phyloP scores from a whole-genome alignment of 2,888 invertebrate species.

The Pheosia tremula region DNA sequence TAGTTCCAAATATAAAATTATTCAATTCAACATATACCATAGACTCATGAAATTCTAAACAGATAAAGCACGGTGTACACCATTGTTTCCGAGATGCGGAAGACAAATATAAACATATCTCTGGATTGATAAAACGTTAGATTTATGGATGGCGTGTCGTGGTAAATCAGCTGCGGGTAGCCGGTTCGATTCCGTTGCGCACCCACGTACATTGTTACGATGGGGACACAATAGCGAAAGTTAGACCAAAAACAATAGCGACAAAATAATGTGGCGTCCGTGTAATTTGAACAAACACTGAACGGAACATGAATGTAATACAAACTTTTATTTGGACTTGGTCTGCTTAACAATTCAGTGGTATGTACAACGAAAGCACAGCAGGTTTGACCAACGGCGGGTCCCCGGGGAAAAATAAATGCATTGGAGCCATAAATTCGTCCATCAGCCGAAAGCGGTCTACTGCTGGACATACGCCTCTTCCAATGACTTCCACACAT shows the following conservation, averaged over 20 bases:
- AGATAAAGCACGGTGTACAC: background rate
- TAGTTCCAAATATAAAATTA: background rate
- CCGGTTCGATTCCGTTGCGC: conserved; percentile 40
- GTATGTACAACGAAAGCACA: too few species aligned
- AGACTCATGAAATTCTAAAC: background rate
- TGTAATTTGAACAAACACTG: too few species aligned
- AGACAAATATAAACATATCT: conserved; percentile 44
- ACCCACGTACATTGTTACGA: conserved; percentile 40
- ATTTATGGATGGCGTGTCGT: conserved; percentile 33
- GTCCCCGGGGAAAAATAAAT: too few species aligned
- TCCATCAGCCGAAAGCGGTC: too few species aligned
- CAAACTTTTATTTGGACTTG: too few species aligned
- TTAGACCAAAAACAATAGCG: background rate
- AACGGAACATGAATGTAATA: too few species aligned
- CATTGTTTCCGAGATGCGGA: conserved; percentile 39
- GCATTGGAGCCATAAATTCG: too few species aligned
- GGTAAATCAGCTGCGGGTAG: conserved; percentile 33
- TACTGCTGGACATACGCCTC: too few species aligned
- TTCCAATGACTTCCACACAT: too few species aligned
- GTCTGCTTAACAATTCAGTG: too few species aligned
- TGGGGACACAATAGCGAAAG: conserved; percentile 19
- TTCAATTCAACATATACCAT: conserved; percentile 1
- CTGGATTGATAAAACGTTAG: conserved; percentile 39
- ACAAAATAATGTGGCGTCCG: too few species aligned
- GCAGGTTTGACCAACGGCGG: too few species aligned